Evolutionary conservation across 2,113 vertebrate species (phyloP), one percentile per base, ranked within the genome.

Genomic region (Hemibagrus wyckioides): DNA sequence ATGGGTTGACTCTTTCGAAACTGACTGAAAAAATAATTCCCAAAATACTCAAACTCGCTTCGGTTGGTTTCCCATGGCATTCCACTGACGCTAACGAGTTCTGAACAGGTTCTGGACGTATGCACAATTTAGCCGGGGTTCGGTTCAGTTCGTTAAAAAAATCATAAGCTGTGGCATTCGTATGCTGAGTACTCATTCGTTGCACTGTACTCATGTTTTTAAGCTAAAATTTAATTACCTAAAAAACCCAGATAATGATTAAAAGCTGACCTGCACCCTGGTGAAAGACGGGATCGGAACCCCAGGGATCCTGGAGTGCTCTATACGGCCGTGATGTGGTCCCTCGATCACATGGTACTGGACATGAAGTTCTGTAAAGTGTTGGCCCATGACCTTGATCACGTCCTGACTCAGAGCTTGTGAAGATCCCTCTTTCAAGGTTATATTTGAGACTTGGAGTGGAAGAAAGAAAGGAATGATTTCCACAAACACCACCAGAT

Each of bases 361-460:
- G 93, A 95, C 96, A 89, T 94, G 94, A 90, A 96, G 90, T 86
- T 91, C 94, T 75, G 92, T 91, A 85, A 97, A 98, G 90, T 96
- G 95, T 73, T 92, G 92, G 91, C 88, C 95, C 71, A 92, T 84
- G 80, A 97, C 95, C 91, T 93, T 95, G 83, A 98, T 92, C 59
- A 95, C 82, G 15, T 96, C 94, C 82, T 95, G 85, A 56, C 94
- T 91, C 48, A 97, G 90, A 0, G 91, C 91, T 90, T 91, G 94
- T 0, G 95, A 96, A 1, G 95, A 94, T 6, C 97, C 97, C 94
- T 98, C 97, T n/a, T 89, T 91, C 41, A 98, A 90, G 21, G 95
- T 97, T 80, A 98, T 91, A 89, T 95, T 96, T 65, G 92, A 92
- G 33, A 95, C 92, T 91, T 96, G 91, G 57, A 97, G 88, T 13